These are phyloP conservation scores for Ethmia dodecea DNA, from an alignment of 2,888 invertebrate genomes.

Conservation along the genomic window DNA sequence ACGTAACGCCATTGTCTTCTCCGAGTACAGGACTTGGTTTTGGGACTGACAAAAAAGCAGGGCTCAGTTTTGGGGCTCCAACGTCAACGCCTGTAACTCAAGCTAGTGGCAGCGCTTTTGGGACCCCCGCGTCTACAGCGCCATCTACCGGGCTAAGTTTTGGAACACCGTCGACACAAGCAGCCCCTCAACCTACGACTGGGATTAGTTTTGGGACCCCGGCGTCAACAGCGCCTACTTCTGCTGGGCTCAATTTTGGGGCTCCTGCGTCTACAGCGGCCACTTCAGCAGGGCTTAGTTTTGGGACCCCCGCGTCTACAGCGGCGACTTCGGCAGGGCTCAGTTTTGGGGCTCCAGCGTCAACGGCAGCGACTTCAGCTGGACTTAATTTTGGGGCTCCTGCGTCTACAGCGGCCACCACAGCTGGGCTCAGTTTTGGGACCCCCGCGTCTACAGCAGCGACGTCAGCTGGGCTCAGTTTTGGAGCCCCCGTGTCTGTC, in stretches of 20 bases:
- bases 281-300: conserved; percentile 2
- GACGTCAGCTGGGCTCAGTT: conserved; percentile 20
- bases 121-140: conserved; percentile 15
- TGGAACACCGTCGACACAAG: conserved; percentile 14
- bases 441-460: conserved; percentile 15
- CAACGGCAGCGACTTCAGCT: background rate
- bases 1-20: background rate
- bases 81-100: background rate
- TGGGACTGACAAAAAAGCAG: background rate
- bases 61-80: background rate
- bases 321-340: conserved; percentile 18
- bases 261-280: background rate
- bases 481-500: conserved; percentile 19
- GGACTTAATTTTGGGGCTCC: background rate
- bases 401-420: background rate
- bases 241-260: conserved; percentile 22
- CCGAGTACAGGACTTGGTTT: conserved; percentile 4
- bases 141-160: conserved; percentile 21
- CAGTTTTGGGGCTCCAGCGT: conserved; percentile 24
- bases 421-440: conserved; percentile 14
- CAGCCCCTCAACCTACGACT: background rate
- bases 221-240: background rate
- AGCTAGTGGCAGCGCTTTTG: conserved; percentile 11
- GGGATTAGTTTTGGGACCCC: background rate
- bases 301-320: conserved; percentile 18